Conservation (phyloP, 2,888 invertebrate species). For the Eilema depressum region DNA sequence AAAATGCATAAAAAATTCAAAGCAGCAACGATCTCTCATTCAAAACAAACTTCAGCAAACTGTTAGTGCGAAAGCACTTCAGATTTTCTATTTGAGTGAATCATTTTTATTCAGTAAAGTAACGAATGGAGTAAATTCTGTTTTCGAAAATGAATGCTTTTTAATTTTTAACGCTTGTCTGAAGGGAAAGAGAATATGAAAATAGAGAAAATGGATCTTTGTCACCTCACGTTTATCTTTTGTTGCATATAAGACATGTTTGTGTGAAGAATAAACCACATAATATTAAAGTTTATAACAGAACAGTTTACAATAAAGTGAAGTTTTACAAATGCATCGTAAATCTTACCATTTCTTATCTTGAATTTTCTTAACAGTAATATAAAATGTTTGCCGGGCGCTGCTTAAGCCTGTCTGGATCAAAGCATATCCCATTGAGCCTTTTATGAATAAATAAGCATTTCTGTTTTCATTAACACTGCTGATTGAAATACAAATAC, state of each 20-base stretch:
- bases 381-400: neutral
- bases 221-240: no score
- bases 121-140: slow-evolving; percentile 6
- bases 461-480: neutral
- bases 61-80: slow-evolving; percentile 1
- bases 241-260: no score
- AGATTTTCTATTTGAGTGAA: neutral
- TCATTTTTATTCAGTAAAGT: slow-evolving; percentile 2
- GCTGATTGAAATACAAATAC: neutral
- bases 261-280: no score
- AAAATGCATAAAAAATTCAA: neutral
- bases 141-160: neutral
- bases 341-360: neutral
- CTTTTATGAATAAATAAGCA: neutral
- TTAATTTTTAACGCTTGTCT: neutral
- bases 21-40: neutral
- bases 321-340: neutral
- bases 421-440: neutral
- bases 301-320: neutral
- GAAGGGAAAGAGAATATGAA: neutral
- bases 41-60: neutral
- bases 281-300: no score
- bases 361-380: neutral
- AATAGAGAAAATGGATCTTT: neutral
- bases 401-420: neutral